phyloP scores from a whole-genome alignment of 2,113 vertebrate species.

The Pelecanus crispus region DNA sequence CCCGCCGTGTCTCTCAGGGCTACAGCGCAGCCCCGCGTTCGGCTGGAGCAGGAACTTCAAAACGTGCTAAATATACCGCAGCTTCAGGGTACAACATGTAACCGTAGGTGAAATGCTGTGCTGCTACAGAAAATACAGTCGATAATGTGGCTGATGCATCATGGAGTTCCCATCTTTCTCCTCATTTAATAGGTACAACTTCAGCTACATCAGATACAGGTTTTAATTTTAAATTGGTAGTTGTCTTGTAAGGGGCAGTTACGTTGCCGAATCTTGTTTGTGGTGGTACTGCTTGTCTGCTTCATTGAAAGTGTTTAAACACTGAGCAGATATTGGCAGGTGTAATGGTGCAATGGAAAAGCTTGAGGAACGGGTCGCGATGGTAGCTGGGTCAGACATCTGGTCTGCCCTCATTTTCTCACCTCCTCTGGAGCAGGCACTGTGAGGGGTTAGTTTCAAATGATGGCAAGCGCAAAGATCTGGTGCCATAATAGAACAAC shows the following conservation, averaged over 20 bases:
- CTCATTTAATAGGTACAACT: neutral
- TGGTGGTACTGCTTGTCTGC: neutral
- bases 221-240: neutral
- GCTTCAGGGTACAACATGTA: neutral
- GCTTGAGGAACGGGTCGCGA: neutral
- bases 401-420: neutral
- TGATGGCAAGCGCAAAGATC: neutral
- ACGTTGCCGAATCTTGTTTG: no score
- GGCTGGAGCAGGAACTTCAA: neutral
- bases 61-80: neutral
- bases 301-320: neutral
- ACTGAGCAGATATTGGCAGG: no score
- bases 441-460: neutral
- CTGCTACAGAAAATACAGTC: neutral
- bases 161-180: neutral
- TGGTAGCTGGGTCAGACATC: no score
- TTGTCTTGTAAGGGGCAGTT: neutral
- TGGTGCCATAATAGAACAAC: neutral
- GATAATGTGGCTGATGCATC: fast-evolving
- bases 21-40: neutral
- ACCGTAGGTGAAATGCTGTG: neutral
- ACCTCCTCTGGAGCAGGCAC: neutral
- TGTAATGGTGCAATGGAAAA: neutral
- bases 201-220: no score
- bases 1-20: neutral